Conservation (phyloP, 1,140 invertebrate genomes). For the Pachyrhynchus sulphureomaculatus region DNA sequence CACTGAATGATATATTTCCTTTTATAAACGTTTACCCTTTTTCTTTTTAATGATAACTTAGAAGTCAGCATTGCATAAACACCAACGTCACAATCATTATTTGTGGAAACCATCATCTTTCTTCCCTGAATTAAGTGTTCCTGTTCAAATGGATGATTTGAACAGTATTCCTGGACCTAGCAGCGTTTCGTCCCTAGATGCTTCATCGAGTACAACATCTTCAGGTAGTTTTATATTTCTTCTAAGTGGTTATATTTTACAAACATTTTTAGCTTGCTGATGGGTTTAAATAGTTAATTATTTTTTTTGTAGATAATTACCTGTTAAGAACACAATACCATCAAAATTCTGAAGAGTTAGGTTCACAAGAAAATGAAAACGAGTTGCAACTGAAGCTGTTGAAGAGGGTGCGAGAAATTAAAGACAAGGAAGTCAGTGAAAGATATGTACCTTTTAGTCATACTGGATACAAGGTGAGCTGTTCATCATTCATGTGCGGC, state of each 20-base stretch:
- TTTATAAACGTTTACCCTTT: conserved; percentile 10
- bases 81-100: conserved; percentile 56
- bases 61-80: conserved; percentile 50
- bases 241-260: background rate
- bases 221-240: background rate
- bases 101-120: conserved; percentile 71
- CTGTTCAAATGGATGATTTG: conserved; percentile 58
- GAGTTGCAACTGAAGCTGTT: conserved; percentile 47
- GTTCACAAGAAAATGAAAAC: conserved; percentile 27
- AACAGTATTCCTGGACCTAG: conserved; percentile 49
- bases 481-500: no score
- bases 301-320: conserved; percentile 13
- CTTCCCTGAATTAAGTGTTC: conserved; percentile 72
- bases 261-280: background rate
- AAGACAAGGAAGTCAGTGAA: conserved; percentile 31
- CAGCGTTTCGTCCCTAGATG: background rate
- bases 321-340: conserved; percentile 22
- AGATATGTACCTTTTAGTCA: conserved; percentile 19
- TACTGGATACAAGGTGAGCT: conserved; percentile 22
- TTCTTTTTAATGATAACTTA: conserved; percentile 34
- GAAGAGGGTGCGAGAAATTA: conserved; percentile 46
- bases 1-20: background rate
- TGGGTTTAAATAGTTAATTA: background rate
- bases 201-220: background rate
- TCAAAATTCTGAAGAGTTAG: conserved; percentile 31